Base-by-base conservation (phyloP, 2,113 vertebrate genomes). In the Podiceps cristatus region DNA sequence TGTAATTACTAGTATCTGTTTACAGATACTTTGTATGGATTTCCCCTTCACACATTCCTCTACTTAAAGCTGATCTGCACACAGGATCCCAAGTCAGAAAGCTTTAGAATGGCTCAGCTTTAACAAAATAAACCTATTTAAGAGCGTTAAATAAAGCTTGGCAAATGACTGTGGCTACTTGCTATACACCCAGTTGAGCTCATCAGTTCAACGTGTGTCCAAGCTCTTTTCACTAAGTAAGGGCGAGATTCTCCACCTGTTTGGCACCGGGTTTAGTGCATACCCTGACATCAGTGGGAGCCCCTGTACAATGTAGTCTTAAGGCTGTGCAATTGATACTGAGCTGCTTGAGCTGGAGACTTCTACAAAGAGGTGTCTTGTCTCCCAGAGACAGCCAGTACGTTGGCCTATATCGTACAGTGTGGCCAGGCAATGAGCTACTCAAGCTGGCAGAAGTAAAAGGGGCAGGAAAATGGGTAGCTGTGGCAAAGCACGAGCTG, bases 181-280 rank as follows among this genome's bases (percentile, higher is more conserved):
- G 55, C 80, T 82, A 1, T 40, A n/a, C 19, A 49, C 44, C 59
- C 84, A 67, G 53, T 15, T 89, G 80, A 96, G 78, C 59, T 90
- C 87, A 93, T 85, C 86, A 71, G 45, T 92, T 87, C 83, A 59
- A 58, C 55, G 27, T 4, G 6, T 59, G 59, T 16, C 72, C 50
- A 47, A 89, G 59, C 5, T 17, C 45, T 84, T 89, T 84, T 81
- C 91, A 64, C 95, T 94, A 91, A 91, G 85, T 78, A 87, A 90
- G 84, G 84, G 33, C 86, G 91, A 81, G 75, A 75, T 40, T 56
- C 47, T 63, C 15, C 37, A 29, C 63, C 42, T 1, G 0, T 42
- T 86, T 2, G 1, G 7, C 1, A 2, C 79, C 80, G 75, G 44
- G n/a, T 91, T 87, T 40, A 16, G 23, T 40, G n/a, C 7, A 0